Percentiles rank a stretch among this genome's conserved stretches.
Conservation (phyloP, 2,888 invertebrate genomes). For the Onchidella celtica region DNA sequence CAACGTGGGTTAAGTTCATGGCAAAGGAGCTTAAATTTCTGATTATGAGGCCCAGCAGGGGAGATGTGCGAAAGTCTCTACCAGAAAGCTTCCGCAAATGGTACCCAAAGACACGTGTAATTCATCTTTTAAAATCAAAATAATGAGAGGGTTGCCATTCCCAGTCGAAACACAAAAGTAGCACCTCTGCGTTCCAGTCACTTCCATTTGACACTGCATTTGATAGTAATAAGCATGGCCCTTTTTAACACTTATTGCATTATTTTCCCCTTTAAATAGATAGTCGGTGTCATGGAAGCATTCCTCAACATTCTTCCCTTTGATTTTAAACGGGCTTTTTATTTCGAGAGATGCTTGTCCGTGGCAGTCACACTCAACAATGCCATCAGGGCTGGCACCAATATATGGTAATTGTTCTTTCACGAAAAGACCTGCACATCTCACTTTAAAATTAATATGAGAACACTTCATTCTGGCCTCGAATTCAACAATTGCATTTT, state of each 20-base stretch:
- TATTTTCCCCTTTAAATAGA: neutral
- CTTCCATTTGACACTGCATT: neutral
- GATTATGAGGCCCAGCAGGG: slow-evolving; percentile 48
- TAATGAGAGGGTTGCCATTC: neutral
- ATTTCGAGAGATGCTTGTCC: neutral
- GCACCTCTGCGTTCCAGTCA: neutral
- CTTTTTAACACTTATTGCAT: neutral
- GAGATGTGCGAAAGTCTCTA: neutral
- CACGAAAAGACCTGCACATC: neutral
- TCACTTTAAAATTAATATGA: neutral
- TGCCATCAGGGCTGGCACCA: neutral
- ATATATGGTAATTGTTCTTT: neutral
- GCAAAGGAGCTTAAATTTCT: slow-evolving; percentile 32
- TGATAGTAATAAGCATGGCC: neutral
- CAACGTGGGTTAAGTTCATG: slow-evolving; percentile 49
- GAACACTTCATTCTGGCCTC: neutral
- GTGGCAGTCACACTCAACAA: neutral
- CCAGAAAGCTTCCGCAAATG: slow-evolving; percentile 9
- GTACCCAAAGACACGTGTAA: slow-evolving; percentile 42
- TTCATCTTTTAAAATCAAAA: neutral
- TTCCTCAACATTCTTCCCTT: neutral
- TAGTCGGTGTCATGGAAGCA: neutral
- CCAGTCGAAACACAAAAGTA: neutral
- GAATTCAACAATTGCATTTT: neutral
- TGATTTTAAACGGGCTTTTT: neutral